Evolutionary conservation across 92 coral and sea anemone species (phyloP), one percentile per base, ranked within the genome.

Genomic region (Siderastrea siderea): DNA sequence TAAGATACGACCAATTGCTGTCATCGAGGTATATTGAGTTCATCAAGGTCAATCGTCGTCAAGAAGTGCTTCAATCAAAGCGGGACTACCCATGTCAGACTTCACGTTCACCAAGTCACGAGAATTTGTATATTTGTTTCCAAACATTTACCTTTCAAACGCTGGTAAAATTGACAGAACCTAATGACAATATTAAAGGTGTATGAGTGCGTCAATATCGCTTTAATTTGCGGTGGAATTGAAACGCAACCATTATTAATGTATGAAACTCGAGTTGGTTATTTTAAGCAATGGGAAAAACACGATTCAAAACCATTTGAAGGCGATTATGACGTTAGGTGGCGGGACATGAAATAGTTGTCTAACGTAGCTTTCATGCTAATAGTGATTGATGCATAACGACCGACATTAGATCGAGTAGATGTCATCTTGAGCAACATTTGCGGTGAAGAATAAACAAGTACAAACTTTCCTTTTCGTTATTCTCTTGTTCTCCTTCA

Each of bases 51-150:
- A 82, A 47, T 63, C 47, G 19, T 12, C 4, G 63, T 61, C 44
- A 4, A 43, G 60, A 5, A 2, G 47, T 26, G 38, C 38, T 26
- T 26, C 38, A 26, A 26, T 26, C 38, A 26, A 26, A 26, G 38
- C 38, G 38, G 38, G 38, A 26, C 38, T 26, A 26, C 38, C 38
- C 47, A 1, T 9, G 55, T 77, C 63, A 13, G 14, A 61, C 14
- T 52, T 43, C 68, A 19, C 14, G 16, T 60, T 58, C 38, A 26
- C 38, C 38, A 26, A 26, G 38, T 26, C 38, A 26, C 38, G 44
- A 48, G n/a, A 77, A 14, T 58, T 58, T 44, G 12, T 15, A 77
- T 77, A 47, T 77, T 77, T 77, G 81, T 77, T 77, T 58, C 67
- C 62, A 77, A 58, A 60, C 49, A 55, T 55, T 11, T 55, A 55